Conservation (phyloP, 1,140 invertebrate genomes). For the Neodiprion pinetum region DNA sequence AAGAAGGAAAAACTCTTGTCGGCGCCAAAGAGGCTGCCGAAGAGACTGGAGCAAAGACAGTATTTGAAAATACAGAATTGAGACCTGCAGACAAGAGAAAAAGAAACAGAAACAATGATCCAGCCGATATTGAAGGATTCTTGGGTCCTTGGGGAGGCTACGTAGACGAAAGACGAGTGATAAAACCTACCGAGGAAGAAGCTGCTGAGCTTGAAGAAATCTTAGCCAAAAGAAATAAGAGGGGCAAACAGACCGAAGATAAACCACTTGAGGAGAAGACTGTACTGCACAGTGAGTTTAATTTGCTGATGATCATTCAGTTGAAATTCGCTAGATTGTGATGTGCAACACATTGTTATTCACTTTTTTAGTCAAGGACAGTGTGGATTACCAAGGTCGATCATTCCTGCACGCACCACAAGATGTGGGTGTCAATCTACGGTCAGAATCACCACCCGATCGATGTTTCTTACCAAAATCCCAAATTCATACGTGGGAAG, state of each 20-base stretch:
- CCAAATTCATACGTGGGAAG: slow-evolving; percentile 95
- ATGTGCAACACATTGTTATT: slow-evolving; percentile 29
- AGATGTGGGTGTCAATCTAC: slow-evolving; percentile 94
- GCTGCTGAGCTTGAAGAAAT: slow-evolving; percentile 93
- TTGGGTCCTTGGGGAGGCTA: slow-evolving; percentile 97
- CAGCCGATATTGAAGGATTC: slow-evolving; percentile 93
- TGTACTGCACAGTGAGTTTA: slow-evolving; percentile 86
- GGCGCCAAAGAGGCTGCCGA: slow-evolving; percentile 70
- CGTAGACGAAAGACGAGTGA: slow-evolving; percentile 86
- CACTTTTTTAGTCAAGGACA: slow-evolving; percentile 84
- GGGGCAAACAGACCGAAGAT: slow-evolving; percentile 84
- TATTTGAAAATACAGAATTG: slow-evolving; percentile 84
- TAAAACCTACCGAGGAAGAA: slow-evolving; percentile 92
- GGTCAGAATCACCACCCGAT: slow-evolving; percentile 89
- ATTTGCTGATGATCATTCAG: slow-evolving; percentile 3
- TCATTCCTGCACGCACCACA: slow-evolving; percentile 94
- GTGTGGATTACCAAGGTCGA: slow-evolving; percentile 95
- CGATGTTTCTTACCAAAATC: slow-evolving; percentile 98
- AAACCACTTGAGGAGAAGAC: slow-evolving; percentile 95
- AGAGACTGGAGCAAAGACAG: slow-evolving; percentile 78
- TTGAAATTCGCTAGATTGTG: neutral
- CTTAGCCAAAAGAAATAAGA: slow-evolving; percentile 88
- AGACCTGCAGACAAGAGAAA: slow-evolving; percentile 87
- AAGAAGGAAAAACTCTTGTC: slow-evolving; percentile 72
- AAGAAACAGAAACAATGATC: slow-evolving; percentile 87